phyloP scores from a whole-genome alignment of 1,140 invertebrate species.

The Magallana gigas region DNA sequence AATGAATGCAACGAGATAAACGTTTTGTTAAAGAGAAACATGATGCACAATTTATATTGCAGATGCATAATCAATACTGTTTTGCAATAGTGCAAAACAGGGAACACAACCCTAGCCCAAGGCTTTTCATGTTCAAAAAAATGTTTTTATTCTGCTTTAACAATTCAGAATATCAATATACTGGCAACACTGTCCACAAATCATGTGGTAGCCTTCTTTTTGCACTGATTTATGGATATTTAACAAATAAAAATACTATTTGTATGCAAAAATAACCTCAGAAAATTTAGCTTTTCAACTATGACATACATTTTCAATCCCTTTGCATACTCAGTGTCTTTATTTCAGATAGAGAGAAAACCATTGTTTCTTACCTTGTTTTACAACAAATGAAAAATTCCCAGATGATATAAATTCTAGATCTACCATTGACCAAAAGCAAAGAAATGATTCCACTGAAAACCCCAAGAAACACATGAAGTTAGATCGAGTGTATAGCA shows the following conservation, averaged over 20 bases:
- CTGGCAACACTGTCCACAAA: too few species aligned
- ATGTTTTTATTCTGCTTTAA: too few species aligned
- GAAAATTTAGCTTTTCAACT: too few species aligned
- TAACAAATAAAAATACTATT: too few species aligned
- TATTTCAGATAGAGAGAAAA: too few species aligned
- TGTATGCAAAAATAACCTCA: too few species aligned
- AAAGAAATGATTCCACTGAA: neutral
- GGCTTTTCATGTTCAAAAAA: neutral
- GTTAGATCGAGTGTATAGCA: neutral
- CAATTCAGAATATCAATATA: too few species aligned
- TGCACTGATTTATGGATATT: too few species aligned
- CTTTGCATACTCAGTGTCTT: too few species aligned
- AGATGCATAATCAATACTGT: conserved; percentile 25
- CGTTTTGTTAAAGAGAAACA: neutral
- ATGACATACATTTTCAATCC: too few species aligned
- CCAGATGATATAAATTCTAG: neutral
- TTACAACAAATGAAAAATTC: neutral
- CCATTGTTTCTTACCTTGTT: neutral
- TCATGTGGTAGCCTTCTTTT: too few species aligned
- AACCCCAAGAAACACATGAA: neutral
- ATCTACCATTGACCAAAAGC: neutral
- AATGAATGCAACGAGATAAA: neutral
- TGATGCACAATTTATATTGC: conserved; percentile 20
- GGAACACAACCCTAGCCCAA: neutral
- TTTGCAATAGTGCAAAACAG: neutral